Evolutionary conservation across 2,797 vertebrate species (phyloP), one percentile per base, ranked within the genome.

Genomic region (Anniella stebbinsi): DNA sequence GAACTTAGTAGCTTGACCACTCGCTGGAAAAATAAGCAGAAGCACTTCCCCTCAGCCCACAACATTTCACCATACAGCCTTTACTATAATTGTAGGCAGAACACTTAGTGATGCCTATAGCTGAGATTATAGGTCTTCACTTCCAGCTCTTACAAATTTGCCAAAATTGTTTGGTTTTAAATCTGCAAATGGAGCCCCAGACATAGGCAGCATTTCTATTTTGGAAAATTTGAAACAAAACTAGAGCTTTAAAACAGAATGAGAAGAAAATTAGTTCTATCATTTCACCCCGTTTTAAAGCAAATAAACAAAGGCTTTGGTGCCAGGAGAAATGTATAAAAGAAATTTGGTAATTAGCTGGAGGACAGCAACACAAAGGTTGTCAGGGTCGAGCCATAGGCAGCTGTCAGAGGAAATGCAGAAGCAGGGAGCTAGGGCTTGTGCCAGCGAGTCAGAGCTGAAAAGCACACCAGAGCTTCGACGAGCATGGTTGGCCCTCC

Each of bases 31-130:
- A 82, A 70, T 89, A 85, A 87, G 63, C 57, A 87, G 25, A 82
- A 69, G 36, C 30, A 76, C 12, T 82, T 90, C 45, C 80, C 70
- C n/a, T 87, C 63, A 76, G 70, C 70, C 48, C 51, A 90, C 45
- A 87, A 17, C 4, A 83, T 90, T 83, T 83, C 48, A 67, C 60
- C 70, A 82, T 38, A 82, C 57, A 75, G 45, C 41, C 54, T 90
- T 82, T n/a, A 83, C 38, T 80, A 25, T 90, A 86, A 90, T 80
- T 85, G 30, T 33, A 89, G 88, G 66, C n/a, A 67, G 73, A 77
- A 63, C 77, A 80, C 25, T 83, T 75, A 38, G 54, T 57, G 69
- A 63, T 76, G 45, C 38, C 54, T 87, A 13, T 18, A 90, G 80
- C 86, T 45, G 63, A 90, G 77, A 90, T 83, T 87, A 87, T 38